Conservation (phyloP, 2,888 invertebrate species). For the Aleiodes alternator region DNA sequence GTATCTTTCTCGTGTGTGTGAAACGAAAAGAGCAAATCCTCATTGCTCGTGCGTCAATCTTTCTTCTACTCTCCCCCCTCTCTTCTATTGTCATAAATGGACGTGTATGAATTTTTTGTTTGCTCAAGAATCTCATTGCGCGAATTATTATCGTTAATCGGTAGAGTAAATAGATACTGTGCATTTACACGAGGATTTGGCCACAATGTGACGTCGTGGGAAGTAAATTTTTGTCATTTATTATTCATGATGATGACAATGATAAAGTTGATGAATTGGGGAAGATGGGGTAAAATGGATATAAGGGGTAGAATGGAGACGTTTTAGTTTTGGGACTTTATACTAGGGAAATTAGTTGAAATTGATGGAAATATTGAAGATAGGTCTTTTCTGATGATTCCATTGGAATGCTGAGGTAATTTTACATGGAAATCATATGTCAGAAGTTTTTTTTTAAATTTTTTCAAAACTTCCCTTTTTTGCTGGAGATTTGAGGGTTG, state of each 20-base stretch:
- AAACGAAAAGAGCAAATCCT: conserved; percentile 27
- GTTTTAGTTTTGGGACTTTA: too few species aligned
- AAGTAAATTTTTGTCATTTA: conserved; percentile 9
- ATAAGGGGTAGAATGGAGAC: too few species aligned
- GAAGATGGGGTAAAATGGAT: neutral
- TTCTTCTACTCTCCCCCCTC: neutral
- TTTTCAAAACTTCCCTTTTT: too few species aligned
- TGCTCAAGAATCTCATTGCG: conserved; percentile 14
- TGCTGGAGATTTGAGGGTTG: too few species aligned
- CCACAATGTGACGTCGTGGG: conserved; percentile 9
- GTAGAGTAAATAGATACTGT: conserved; percentile 22
- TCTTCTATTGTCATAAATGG: conserved; percentile 20
- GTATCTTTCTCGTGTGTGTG: conserved; percentile 17
- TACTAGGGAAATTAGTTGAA: too few species aligned
- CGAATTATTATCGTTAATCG: conserved; percentile 30
- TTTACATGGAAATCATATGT: too few species aligned
- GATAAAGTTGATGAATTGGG: too few species aligned
- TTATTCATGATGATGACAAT: neutral
- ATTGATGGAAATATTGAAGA: too few species aligned
- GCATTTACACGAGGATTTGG: conserved; percentile 13
- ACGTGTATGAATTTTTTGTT: conserved; percentile 23
- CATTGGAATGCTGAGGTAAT: too few species aligned
- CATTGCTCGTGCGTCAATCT: conserved; percentile 21
- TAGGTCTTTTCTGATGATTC: too few species aligned
- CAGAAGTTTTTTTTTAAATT: too few species aligned